Percentiles rank a stretch among this genome's conserved stretches.
These are phyloP conservation scores for Galleria mellonella DNA, from an alignment of 1,140 invertebrate genomes.

Conservation along the genomic window DNA sequence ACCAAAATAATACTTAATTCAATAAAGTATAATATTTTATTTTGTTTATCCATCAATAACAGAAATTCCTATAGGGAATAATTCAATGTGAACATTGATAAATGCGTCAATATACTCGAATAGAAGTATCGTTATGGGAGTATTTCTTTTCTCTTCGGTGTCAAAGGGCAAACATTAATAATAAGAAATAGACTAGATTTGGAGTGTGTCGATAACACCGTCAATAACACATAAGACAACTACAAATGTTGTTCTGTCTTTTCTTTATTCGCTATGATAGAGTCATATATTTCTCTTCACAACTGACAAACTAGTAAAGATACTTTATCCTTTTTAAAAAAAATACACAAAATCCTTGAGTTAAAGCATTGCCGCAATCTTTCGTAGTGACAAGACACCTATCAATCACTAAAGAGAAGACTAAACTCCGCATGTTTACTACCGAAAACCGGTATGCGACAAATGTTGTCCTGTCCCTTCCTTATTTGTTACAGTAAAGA, in stretches of 20 bases:
- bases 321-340: too few relatives aligned
- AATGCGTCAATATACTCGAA: slow-evolving; percentile 24
- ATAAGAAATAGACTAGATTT: too few relatives aligned
- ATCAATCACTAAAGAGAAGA: slow-evolving; percentile 40
- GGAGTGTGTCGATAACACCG: neutral
- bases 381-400: slow-evolving; percentile 23
- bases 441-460: slow-evolving; percentile 19
- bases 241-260: too few relatives aligned
- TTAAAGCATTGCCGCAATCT: slow-evolving; percentile 13
- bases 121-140: too few relatives aligned
- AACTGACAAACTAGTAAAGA: too few relatives aligned
- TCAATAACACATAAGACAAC: slow-evolving; percentile 2
- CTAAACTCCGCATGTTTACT: slow-evolving; percentile 24
- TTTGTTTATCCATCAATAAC: slow-evolving; percentile 32
- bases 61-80: slow-evolving; percentile 28
- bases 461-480: slow-evolving; percentile 20
- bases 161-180: too few relatives aligned
- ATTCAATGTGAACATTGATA: slow-evolving; percentile 35
- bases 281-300: too few relatives aligned
- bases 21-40: too few relatives aligned
- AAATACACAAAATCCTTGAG: too few relatives aligned
- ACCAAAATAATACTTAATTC: too few relatives aligned
- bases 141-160: too few relatives aligned
- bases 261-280: too few relatives aligned
- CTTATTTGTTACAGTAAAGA: slow-evolving; percentile 9